Evolutionary conservation across 2,888 invertebrate genomes (phyloP), one percentile per base, ranked within the genome.

Genomic region (Drosophila nr. medialis): DNA sequence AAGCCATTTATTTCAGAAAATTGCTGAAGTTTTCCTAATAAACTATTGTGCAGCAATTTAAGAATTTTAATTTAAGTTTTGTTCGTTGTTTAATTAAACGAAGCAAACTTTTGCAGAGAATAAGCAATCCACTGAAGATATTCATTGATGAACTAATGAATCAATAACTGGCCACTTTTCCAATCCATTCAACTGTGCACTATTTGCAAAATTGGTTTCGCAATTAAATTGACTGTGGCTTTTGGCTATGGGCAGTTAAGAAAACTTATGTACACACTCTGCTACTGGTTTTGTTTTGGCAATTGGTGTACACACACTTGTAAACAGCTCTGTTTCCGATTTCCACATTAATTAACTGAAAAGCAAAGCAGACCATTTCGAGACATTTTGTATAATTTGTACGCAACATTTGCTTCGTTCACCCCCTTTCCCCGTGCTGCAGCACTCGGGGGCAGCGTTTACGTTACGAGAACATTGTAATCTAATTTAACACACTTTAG

Each of bases 401-500:
- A 75, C 63, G 75, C 71, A 75, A 71, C 55, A 63, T 42, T 53
- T 48, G 42, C 38, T 45, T 11, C 40, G 18, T 18, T 40, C n/a
- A 4, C 2, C 27, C 49, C 18, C 24, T n/a, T 8, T 6, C 18
- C 62, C 32, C 49, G 3, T 40, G 13, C 30, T 24, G 6, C 29
- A 1, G 3, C 11, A 21, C 48, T 24, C 15, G 8, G 0, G 75
- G 74, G 51, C 64, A 83, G 49, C 72, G 58, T 80, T 85, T 76
- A 70, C 71, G 78, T 83, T 86, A 86, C 80, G 86, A 85, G 83
- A 89, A 88, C 88, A 85, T 88, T 87, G 83, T 90, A 88, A 87
- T 90, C 86, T 86, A 88, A 90, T 87, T 87, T 87, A 90, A 83
- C 87, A 86, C 90, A 89, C 89, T 88, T 87, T 88, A 86, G 86